Evolutionary conservation across 1,140 invertebrate genomes (phyloP).

Genomic region (Uloborus diversus): DNA sequence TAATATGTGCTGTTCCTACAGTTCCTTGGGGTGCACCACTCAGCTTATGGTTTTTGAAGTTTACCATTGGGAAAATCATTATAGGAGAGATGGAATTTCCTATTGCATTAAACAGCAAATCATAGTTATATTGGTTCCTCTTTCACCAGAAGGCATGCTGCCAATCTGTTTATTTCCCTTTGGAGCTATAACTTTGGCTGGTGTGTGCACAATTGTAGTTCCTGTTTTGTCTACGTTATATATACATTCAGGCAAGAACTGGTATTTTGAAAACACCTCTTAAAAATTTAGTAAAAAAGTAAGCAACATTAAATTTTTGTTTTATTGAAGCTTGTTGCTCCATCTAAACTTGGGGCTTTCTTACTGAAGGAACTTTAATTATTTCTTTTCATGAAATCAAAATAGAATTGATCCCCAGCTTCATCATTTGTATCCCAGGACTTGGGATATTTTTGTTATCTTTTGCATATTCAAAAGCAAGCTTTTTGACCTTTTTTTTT

Average conservation of each 20-base stretch:
- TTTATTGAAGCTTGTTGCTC: slow-evolving; percentile 21
- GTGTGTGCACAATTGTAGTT: slow-evolving; percentile 12
- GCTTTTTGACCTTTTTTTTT: slow-evolving; percentile 2
- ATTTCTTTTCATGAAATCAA: slow-evolving; percentile 33
- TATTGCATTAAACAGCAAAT: slow-evolving; percentile 62
- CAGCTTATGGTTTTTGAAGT: slow-evolving; percentile 64
- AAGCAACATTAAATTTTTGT: slow-evolving; percentile 12
- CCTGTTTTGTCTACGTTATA: slow-evolving; percentile 19
- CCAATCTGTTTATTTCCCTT: slow-evolving; percentile 67
- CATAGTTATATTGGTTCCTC: slow-evolving; percentile 66
- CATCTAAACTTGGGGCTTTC: slow-evolving; percentile 19
- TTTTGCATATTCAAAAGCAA: slow-evolving; percentile 20
- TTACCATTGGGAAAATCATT: slow-evolving; percentile 57
- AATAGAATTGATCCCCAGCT: slow-evolving; percentile 13
- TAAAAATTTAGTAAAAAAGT: not conserved
- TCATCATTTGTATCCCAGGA: slow-evolving; percentile 20
- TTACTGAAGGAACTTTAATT: slow-evolving; percentile 21
- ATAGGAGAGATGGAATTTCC: slow-evolving; percentile 66
- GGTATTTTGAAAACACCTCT: not conserved
- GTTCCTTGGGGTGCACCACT: slow-evolving; percentile 65
- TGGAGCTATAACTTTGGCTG: slow-evolving; percentile 62
- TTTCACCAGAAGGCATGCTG: slow-evolving; percentile 64
- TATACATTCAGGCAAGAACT: slow-evolving; percentile 11
- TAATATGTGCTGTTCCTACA: slow-evolving; percentile 63
- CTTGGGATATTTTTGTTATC: slow-evolving; percentile 11